Percentiles rank a stretch among this genome's conserved stretches.
Conservation (phyloP, 53 echinoderm and acorn worm species). For the Henricia sp. region DNA sequence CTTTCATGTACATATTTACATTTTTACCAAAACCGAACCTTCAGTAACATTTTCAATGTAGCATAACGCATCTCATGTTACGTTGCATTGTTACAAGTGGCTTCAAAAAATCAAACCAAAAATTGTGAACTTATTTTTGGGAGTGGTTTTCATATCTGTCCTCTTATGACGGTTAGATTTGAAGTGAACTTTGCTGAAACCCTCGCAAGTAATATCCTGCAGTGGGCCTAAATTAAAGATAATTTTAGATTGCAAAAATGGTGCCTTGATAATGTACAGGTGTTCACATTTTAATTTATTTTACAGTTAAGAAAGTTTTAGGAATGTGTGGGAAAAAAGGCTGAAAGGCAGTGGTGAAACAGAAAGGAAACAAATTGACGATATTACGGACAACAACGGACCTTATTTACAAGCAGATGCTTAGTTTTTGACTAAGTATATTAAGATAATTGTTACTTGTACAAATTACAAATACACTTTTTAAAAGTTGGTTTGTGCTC, state of each 20-base stretch:
- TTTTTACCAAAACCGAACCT: background rate
- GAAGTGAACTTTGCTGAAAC: background rate
- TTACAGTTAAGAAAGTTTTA: background rate
- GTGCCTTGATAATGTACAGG: slow-evolving; percentile 6
- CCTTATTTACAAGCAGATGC: too few species aligned
- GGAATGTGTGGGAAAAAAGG: slow-evolving; percentile 31
- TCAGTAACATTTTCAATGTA: background rate
- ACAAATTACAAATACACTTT: background rate
- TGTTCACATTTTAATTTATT: background rate
- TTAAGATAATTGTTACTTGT: too few species aligned
- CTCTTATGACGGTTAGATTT: background rate
- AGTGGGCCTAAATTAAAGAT: background rate
- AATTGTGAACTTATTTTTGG: background rate
- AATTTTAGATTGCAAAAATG: background rate
- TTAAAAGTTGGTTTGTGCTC: background rate
- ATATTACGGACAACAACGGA: background rate
- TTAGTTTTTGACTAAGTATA: too few species aligned
- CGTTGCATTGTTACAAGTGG: background rate
- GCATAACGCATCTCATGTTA: background rate
- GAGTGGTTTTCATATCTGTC: too few species aligned
- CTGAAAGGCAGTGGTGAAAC: slow-evolving; percentile 37
- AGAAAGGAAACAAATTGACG: background rate
- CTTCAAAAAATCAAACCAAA: background rate
- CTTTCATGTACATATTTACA: background rate
- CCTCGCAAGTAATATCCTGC: background rate